Conservation (phyloP, 2,888 invertebrate species). For the Bombylius discolor region DNA sequence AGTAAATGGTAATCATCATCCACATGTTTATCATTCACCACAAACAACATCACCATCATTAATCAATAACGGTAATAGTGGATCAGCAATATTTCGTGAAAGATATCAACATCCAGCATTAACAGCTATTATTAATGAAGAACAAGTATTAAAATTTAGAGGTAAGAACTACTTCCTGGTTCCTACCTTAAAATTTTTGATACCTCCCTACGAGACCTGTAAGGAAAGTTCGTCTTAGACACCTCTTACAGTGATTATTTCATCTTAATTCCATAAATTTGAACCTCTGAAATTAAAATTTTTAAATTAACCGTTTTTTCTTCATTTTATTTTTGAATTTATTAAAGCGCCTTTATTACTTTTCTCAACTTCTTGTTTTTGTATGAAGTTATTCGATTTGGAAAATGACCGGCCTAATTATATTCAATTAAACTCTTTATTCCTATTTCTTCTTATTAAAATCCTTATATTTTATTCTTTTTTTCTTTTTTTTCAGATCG, state of each 20-base stretch:
- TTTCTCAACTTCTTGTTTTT: background rate
- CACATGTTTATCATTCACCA: background rate
- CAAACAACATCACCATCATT: conserved; percentile 6
- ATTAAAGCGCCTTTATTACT: too few relatives aligned
- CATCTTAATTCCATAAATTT: too few relatives aligned
- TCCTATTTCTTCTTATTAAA: conserved; percentile 17
- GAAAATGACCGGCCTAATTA: too few relatives aligned
- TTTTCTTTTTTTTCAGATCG: conserved; percentile 39
- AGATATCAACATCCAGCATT: conserved; percentile 35
- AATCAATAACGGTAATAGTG: conserved; percentile 20
- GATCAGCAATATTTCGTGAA: conserved; percentile 31
- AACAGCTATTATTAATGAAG: conserved; percentile 34
- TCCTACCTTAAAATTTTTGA: too few relatives aligned
- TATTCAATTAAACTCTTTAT: conserved; percentile 22
- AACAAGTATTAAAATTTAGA: conserved; percentile 34
- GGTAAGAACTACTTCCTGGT: conserved; percentile 19
- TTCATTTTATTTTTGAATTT: too few relatives aligned
- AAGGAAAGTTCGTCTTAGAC: too few relatives aligned
- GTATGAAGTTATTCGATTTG: conserved; percentile 11
- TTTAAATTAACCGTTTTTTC: too few relatives aligned
- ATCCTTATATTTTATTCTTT: background rate
- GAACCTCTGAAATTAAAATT: too few relatives aligned
- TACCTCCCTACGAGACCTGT: too few relatives aligned
- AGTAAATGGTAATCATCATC: conserved; percentile 2
- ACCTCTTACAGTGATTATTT: too few relatives aligned